Percentiles rank a stretch among this genome's conserved stretches.
Conservation (phyloP, 2,888 invertebrate genomes). For the Pandemis heparana region DNA sequence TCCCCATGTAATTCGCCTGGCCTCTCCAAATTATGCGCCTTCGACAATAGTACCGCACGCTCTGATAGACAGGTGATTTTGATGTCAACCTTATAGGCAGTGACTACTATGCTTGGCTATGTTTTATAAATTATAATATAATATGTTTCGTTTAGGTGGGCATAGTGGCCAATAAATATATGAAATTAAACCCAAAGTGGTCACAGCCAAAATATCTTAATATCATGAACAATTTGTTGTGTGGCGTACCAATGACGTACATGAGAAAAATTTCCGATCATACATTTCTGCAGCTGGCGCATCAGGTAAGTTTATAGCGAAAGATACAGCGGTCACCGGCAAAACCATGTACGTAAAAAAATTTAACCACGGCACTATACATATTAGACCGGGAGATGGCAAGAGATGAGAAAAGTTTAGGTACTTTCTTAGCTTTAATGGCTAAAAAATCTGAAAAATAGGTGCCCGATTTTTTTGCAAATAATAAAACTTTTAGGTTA, state of each 20-base stretch:
- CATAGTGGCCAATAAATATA: slow-evolving; percentile 69
- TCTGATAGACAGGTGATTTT: too few relatives aligned
- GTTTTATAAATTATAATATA: neutral
- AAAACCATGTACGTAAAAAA: neutral
- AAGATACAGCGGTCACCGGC: neutral
- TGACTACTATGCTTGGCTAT: neutral
- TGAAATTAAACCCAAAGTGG: slow-evolving; percentile 66
- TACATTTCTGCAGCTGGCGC: slow-evolving; percentile 69
- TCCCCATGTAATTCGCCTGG: too few relatives aligned
- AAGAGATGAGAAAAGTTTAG: too few relatives aligned
- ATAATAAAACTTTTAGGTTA: too few relatives aligned
- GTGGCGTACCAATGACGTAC: slow-evolving; percentile 74
- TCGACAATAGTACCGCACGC: too few relatives aligned
- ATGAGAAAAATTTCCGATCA: slow-evolving; percentile 67
- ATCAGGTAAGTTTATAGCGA: slow-evolving; percentile 61
- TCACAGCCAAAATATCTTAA: slow-evolving; percentile 66
- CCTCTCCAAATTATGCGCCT: too few relatives aligned
- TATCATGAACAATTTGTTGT: slow-evolving; percentile 77
- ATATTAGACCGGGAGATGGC: too few relatives aligned
- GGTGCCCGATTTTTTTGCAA: too few relatives aligned
- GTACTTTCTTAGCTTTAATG: too few relatives aligned
- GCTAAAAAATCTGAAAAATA: too few relatives aligned
- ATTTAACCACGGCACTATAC: neutral
- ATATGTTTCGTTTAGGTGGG: slow-evolving; percentile 62
- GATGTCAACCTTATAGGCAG: too few relatives aligned